These are phyloP conservation scores for Andrena hattorfiana DNA, from an alignment of 2,888 invertebrate species.

Conservation along the genomic window DNA sequence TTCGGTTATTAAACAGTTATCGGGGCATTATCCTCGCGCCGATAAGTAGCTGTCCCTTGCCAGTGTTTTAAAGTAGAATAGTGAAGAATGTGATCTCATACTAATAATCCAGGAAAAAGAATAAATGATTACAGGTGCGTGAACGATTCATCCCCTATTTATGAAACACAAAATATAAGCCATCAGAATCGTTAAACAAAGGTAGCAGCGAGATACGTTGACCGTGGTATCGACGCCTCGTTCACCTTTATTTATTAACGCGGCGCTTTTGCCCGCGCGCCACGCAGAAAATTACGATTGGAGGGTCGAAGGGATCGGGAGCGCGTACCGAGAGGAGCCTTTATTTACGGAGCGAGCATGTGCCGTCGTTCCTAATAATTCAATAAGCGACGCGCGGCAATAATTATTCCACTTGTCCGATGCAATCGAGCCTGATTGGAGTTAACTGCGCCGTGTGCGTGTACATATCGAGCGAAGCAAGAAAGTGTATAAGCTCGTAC, in stretches of 20 bases:
- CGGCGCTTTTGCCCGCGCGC: not conserved
- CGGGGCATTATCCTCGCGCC: no score
- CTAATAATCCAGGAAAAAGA: no score
- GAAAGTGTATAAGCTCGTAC: conserved; percentile 70
- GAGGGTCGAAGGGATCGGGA: conserved; percentile 7
- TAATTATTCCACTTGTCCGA: conserved; percentile 76
- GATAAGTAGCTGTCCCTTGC: no score
- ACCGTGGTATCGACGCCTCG: not conserved
- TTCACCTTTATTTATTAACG: conserved; percentile 14
- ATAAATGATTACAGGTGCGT: no score
- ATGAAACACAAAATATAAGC: not conserved
- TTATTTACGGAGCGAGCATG: conserved; percentile 54
- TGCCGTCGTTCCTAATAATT: conserved; percentile 70
- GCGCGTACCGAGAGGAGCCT: not conserved
- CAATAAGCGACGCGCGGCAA: conserved; percentile 71
- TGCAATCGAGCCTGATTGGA: conserved; percentile 77
- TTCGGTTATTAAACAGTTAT: no score
- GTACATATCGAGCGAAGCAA: conserved; percentile 61
- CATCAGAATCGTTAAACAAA: not conserved
- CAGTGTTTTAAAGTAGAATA: no score
- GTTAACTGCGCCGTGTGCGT: conserved; percentile 65
- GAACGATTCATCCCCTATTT: not conserved
- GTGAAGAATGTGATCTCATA: no score
- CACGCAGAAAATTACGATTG: conserved; percentile 17
- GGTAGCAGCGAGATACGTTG: not conserved